Evolutionary conservation across 2,113 vertebrate genomes (phyloP), one percentile per base, ranked within the genome.

Genomic region (Pimephales promelas): DNA sequence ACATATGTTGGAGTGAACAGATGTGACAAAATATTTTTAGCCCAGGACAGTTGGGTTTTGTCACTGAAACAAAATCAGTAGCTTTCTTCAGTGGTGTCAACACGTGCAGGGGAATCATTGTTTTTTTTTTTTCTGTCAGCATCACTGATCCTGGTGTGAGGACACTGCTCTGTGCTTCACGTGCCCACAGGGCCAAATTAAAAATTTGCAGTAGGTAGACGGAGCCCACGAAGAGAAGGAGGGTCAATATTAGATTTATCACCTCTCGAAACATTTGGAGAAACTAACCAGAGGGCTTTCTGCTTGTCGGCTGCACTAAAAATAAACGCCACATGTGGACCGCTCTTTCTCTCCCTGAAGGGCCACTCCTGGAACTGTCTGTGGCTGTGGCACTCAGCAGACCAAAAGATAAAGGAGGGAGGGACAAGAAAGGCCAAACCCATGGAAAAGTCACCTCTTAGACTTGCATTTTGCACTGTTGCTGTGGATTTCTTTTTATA

Each of bases 171-270:
- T 4, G 20, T 84, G n/a, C 68, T 64, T 47, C 84, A 74, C 47
- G 28, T 80, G 79, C 86, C 82, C 83, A 86, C 68, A 71, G 87
- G 86, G 81, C 83, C 82, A 86, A 86, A 89, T 90, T 87, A 89
- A 87, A 84, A 79, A 83, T 85, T 68, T 72, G 72, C 85, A 49
- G 83, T 61, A 70, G 71, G 81, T 76, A 81, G 72, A 84, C 64
- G 28, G 62, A 75, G 84, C 52, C 52, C 43, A 52, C 70, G 45
- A 61, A 85, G 71, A 73, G 84, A 64, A 79, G 86, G 77, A 70
- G 79, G 88, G 89, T 87, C 87, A 88, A 49, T 85, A 87, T 88
- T 88, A 81, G 88, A 89, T 87, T 83, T 86, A 87, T 86, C 83
- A 87, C 88, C 83, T 80, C 75, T 87, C 13, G 77, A 82, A 86